Conservation (phyloP, 2,113 vertebrate species). For the Indri indri region DNA sequence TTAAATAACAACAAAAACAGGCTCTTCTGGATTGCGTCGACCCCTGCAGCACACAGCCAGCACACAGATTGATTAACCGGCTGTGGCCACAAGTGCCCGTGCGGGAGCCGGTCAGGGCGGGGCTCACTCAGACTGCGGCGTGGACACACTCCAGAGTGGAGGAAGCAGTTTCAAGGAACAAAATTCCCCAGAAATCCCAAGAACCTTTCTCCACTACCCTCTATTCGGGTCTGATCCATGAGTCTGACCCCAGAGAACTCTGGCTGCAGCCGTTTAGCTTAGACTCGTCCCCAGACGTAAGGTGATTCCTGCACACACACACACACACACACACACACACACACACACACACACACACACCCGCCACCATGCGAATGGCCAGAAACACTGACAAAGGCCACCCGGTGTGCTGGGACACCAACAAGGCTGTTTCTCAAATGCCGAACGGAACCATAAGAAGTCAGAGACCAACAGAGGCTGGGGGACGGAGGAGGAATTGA, state of each 20-base stretch:
- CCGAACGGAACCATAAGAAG: neutral
- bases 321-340: too few species aligned
- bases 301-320: neutral
- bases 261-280: neutral
- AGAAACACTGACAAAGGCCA: too few species aligned
- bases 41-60: too few species aligned
- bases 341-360: too few species aligned
- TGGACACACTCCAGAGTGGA: accelerated
- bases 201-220: neutral
- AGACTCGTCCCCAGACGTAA: neutral
- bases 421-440: neutral
- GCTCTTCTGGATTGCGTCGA: neutral
- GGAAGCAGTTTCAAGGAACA: neutral
- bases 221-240: accelerated
- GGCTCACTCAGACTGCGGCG: neutral
- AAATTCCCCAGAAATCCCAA: neutral
- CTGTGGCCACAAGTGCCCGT: accelerated
- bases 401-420: neutral
- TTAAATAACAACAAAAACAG: neutral
- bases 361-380: accelerated
- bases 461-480: neutral
- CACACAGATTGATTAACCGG: neutral
- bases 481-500: neutral
- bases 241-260: neutral
- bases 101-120: neutral